A percentile compares a stretch with the other conserved stretches of the same genome.
These are phyloP conservation scores for Onychorhynchus coronatus DNA, from an alignment of 2,113 vertebrate species.

Conservation along the genomic window DNA sequence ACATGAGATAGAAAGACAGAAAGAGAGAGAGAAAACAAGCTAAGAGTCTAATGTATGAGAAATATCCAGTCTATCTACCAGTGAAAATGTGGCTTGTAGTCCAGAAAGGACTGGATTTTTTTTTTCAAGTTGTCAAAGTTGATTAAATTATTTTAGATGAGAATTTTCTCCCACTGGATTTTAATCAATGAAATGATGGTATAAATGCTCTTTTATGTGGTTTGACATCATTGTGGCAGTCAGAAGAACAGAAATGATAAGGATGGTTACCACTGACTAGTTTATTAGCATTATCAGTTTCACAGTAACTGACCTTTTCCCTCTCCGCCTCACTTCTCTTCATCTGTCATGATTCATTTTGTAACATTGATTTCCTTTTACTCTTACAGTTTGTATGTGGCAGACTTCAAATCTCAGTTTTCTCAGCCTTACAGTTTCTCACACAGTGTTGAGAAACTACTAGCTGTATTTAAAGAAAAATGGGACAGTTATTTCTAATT, in stretches of 20 bases:
- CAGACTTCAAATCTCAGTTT: conserved; percentile 17
- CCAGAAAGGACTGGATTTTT: not conserved
- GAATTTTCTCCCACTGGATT: conserved; percentile 18
- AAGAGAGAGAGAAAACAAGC: not conserved
- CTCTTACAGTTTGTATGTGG: not conserved
- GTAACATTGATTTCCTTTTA: conserved; percentile 55
- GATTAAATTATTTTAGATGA: conserved; percentile 45
- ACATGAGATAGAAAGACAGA: not conserved
- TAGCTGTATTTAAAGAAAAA: conserved; percentile 5
- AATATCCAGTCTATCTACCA: not conserved
- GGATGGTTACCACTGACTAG: conserved; percentile 8
- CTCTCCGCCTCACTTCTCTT: not conserved
- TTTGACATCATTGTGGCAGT: conserved; percentile 40
- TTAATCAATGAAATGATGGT: conserved; percentile 34
- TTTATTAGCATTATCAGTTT: conserved; percentile 65
- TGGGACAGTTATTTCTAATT: not conserved
- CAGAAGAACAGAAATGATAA: conserved; percentile 41
- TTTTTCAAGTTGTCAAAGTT: not conserved
- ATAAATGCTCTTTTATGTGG: not conserved
- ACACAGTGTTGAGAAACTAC: not conserved
- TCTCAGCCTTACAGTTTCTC: not conserved
- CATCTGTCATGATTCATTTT: conserved; percentile 55
- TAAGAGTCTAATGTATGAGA: not conserved
- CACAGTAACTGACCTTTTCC: conserved; percentile 49
- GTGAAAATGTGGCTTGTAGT: not conserved